Evolutionary conservation across 2,113 vertebrate genomes (phyloP).

Genomic region (Carollia perspicillata): DNA sequence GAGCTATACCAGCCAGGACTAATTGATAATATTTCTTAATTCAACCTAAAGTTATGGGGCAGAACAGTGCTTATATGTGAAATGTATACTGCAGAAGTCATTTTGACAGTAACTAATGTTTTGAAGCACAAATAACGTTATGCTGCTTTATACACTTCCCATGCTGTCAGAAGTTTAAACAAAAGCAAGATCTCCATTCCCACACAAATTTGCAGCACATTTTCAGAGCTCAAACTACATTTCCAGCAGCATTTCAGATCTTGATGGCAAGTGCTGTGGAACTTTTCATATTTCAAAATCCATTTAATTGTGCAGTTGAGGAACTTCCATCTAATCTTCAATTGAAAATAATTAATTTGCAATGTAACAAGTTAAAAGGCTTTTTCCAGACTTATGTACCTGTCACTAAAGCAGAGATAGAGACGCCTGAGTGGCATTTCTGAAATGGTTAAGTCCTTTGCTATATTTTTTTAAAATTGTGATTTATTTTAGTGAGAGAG

Average conservation of each 20-base stretch:
- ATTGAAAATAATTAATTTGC: not conserved
- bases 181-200: not conserved
- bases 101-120: not conserved
- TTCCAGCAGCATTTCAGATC: not conserved
- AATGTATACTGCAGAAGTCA: not conserved
- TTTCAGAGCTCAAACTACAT: not conserved
- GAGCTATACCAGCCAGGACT: too few species aligned
- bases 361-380: not conserved
- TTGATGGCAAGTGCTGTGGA: not conserved
- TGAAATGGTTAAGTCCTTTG: constrained; percentile 48
- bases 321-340: not conserved
- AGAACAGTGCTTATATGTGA: not conserved
- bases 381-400: constrained; percentile 52
- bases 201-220: not conserved
- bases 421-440: constrained; percentile 49
- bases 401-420: constrained; percentile 57
- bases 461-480: too few species aligned
- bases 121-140: not conserved
- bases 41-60: not conserved
- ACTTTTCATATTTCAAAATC: constrained; percentile 37
- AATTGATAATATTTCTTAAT: not conserved
- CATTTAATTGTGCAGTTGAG: not conserved
- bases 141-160: not conserved
- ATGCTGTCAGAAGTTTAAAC: not conserved
- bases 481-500: too few species aligned